phyloP scores from a whole-genome alignment of 2,888 invertebrate species.

The Dorcus parallelipipedus region DNA sequence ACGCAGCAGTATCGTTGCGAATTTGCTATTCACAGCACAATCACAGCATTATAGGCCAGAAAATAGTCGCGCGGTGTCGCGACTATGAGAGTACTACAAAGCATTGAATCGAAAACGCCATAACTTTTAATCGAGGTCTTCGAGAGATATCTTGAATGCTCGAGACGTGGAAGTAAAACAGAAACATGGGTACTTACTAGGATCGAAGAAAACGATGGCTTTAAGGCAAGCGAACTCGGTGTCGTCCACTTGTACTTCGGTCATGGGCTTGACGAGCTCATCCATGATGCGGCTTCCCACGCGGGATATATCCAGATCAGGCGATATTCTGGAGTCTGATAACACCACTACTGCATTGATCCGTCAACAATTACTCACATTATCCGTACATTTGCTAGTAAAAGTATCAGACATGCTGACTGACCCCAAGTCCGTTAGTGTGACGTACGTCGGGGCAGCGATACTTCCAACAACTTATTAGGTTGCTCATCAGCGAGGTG shows the following conservation, averaged over 20 bases:
- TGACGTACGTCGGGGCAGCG: no score
- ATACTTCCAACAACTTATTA: no score
- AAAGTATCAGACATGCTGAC: neutral
- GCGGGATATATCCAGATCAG: conserved; percentile 86
- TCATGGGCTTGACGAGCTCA: conserved; percentile 91
- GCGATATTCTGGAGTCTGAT: conserved; percentile 62
- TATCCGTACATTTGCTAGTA: conserved; percentile 18
- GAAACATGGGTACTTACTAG: conserved; percentile 66
- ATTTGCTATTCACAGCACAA: no score
- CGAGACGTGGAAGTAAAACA: no score
- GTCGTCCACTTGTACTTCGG: conserved; percentile 94
- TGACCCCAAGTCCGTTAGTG: neutral
- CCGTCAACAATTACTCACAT: conserved; percentile 16
- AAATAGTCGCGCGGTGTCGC: no score
- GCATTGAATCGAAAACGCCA: no score
- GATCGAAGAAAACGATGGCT: conserved; percentile 98
- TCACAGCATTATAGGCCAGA: no score
- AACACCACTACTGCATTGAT: conserved; percentile 41
- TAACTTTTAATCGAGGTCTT: no score
- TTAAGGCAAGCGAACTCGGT: conserved; percentile 98
- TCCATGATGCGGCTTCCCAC: conserved; percentile 94
- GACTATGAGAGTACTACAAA: no score
- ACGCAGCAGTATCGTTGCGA: no score
- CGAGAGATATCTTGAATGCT: no score
- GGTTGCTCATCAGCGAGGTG: no score